Base-by-base conservation (phyloP, 2,113 vertebrate species). In the Ciconia boyciana region DNA sequence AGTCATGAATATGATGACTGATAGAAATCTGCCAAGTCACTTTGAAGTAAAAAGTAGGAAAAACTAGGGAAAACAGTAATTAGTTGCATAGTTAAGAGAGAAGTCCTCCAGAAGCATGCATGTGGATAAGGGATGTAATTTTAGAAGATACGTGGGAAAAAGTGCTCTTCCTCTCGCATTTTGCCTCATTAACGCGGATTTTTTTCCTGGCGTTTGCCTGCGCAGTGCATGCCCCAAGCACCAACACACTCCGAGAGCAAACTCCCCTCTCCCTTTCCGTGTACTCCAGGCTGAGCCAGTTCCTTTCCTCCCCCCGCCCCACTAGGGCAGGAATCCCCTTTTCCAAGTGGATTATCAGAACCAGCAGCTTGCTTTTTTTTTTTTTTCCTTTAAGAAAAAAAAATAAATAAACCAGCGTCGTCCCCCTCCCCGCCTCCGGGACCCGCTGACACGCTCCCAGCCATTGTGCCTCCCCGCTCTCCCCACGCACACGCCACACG, bases 11-110 rank as follows among this genome's bases (percentile, higher is more conserved):
- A 41, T 22, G 66, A 77, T 18, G 68, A 48, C 80, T 16, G 60
- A 75, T 1, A 92, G 65, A 89, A 94, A 96, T 91, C 24, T 93
- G 91, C 81, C 91, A 97, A 97, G 96, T 86, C 68, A 89, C 55
- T 93, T 95, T 20, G 34, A 91, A 94, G 79, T 19, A 55, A 89
- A 81, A 94, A 90, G 75, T 55, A 86, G 76, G 61, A 72, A 81
- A 90, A 90, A 89, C 83, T 60, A 32, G n/a, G 58, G 75, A 64
- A 91, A 75, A 77, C 52, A 90, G 64, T 8, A 9, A 78, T 75
- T 57, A 89, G 83, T 29, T 12, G 76, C 68, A 58, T 2, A 69
- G 70, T 3, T 39, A 15, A 77, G 28, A 71, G 58, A 72, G 29
- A 61, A 89, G 7, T 21, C 74, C 65, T 88, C 58, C 55, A 69